Evolutionary conservation across 2,888 invertebrate species (phyloP).

Genomic region (Tenthredo mesomela): DNA sequence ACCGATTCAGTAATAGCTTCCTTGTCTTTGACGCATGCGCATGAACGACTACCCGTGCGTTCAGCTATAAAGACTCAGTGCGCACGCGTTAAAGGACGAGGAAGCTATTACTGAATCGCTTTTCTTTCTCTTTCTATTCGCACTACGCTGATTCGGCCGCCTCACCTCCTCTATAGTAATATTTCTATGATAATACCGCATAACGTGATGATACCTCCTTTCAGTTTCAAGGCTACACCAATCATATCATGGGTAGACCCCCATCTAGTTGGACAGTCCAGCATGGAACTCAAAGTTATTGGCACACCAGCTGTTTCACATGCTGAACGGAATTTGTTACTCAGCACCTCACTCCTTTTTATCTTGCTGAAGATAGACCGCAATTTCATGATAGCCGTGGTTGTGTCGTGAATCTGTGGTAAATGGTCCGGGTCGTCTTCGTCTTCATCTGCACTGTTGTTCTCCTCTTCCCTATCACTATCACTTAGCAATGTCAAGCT

Average conservation of each 20-base stretch:
- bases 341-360: conserved; percentile 55
- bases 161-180: no score
- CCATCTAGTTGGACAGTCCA: conserved; percentile 57
- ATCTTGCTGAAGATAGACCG: conserved; percentile 55
- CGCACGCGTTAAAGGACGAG: no score
- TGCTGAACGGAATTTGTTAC: conserved; percentile 56
- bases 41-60: no score
- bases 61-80: no score
- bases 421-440: conserved; percentile 17
- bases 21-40: no score
- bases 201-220: conserved; percentile 42
- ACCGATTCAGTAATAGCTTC: no score
- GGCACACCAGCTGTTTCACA: conserved; percentile 54
- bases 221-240: conserved; percentile 54
- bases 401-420: conserved; percentile 31
- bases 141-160: no score
- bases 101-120: no score
- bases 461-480: conserved; percentile 37
- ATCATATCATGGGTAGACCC: conserved; percentile 58
- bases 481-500: conserved; percentile 39
- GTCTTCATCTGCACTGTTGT: conserved; percentile 47
- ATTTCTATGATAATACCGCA: conserved; percentile 41
- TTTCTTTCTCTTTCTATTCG: no score
- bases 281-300: conserved; percentile 46
- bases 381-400: conserved; percentile 55